These are phyloP conservation scores for Dendrocincla tyrannina DNA, from an alignment of 2,797 vertebrate species.

Conservation along the genomic window DNA sequence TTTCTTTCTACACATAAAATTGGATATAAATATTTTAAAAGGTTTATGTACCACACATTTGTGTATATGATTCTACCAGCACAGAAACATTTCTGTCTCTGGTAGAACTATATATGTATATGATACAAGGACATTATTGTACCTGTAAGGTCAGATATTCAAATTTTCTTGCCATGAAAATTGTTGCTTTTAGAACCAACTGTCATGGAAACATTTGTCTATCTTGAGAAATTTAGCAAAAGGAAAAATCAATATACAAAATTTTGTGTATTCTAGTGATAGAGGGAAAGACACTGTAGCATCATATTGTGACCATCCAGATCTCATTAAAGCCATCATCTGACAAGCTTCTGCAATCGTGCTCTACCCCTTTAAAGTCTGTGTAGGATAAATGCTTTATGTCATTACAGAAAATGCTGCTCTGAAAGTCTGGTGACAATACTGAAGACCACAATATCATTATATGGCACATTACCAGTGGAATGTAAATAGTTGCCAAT, in stretches of 20 bases:
- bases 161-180: background rate
- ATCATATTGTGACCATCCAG: constrained; percentile 23
- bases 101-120: background rate
- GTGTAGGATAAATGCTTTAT: background rate
- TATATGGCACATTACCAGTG: background rate
- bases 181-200: background rate
- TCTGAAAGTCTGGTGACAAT: background rate
- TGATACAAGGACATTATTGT: background rate
- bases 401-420: background rate
- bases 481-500: background rate
- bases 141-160: background rate
- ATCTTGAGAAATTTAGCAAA: background rate
- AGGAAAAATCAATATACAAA: background rate
- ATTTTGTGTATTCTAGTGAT: background rate
- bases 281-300: background rate
- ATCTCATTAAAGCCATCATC: constrained; percentile 26
- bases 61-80: background rate
- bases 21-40: background rate
- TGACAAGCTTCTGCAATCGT: background rate
- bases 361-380: constrained; percentile 5
- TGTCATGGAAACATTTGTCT: constrained; percentile 5
- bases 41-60: background rate
- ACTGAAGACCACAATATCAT: background rate
- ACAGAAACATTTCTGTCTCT: background rate
- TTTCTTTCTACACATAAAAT: background rate